These are phyloP conservation scores for Chrysolina oricalcia DNA, from an alignment of 2,888 invertebrate genomes.

Conservation along the genomic window DNA sequence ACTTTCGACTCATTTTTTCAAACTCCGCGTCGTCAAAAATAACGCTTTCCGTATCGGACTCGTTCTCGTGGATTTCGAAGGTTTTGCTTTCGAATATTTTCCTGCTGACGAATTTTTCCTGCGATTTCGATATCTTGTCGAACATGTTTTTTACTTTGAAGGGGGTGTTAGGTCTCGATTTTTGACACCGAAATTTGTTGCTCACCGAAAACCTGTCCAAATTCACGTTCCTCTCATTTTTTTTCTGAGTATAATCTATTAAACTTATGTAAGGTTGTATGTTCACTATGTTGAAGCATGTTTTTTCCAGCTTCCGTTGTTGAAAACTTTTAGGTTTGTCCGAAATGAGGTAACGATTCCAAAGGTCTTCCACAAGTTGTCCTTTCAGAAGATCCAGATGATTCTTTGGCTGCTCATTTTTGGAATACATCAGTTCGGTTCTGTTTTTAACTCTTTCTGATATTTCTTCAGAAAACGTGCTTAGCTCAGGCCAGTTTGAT, in stretches of 20 bases:
- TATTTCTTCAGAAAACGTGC: neutral
- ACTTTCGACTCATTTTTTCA: constrained; percentile 35
- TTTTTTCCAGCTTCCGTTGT: constrained; percentile 26
- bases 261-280: constrained; percentile 42
- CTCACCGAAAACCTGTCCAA: neutral
- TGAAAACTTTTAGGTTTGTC: neutral
- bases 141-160: constrained; percentile 56
- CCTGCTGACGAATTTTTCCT: constrained; percentile 37
- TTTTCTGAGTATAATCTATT: constrained; percentile 40
- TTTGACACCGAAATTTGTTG: constrained; percentile 32
- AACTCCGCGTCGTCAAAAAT: constrained; percentile 56
- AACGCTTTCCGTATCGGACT: constrained; percentile 51
- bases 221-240: neutral
- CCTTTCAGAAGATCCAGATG: constrained; percentile 11
- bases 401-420: neutral
- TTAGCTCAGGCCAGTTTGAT: neutral
- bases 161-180: constrained; percentile 42
- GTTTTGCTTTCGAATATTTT: constrained; percentile 19
- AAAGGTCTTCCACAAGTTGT: neutral
- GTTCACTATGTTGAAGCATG: constrained; percentile 32
- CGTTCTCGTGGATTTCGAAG: constrained; percentile 1
- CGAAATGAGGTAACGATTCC: neutral
- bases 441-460: neutral
- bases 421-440: neutral
- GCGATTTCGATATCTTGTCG: constrained; percentile 40